These are phyloP conservation scores for Malacoraja senta DNA, from an alignment of 2,797 vertebrate species.

Conservation along the genomic window DNA sequence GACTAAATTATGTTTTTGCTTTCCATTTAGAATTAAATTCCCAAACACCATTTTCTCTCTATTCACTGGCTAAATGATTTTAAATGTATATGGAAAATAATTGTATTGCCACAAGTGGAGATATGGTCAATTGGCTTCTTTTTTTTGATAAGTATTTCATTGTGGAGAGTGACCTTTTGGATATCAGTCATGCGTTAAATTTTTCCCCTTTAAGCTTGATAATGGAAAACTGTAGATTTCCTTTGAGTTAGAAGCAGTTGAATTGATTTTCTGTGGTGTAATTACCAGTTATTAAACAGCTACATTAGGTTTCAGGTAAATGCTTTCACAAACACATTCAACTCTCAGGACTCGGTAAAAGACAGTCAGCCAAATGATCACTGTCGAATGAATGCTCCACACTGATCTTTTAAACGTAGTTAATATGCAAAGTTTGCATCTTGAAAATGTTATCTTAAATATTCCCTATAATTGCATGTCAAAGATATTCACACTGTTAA, in stretches of 20 bases:
- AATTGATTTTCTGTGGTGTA: constrained; percentile 38
- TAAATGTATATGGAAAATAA: not conserved
- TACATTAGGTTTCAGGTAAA: constrained; percentile 38
- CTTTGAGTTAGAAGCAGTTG: constrained; percentile 33
- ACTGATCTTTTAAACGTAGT: constrained; percentile 2
- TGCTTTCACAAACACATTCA: constrained; percentile 36
- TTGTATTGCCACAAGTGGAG: not conserved
- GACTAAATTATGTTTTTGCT: constrained; percentile 15
- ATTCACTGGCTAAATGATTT: not conserved
- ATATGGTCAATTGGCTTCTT: constrained; percentile 33
- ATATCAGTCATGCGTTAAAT: constrained; percentile 30
- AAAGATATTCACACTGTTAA: not conserved
- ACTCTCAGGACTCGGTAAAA: constrained; percentile 22
- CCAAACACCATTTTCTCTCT: not conserved
- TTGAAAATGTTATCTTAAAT: not conserved
- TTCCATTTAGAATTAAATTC: not conserved
- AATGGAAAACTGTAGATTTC: constrained; percentile 38
- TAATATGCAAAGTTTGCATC: not conserved
- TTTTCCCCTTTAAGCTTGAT: constrained; percentile 30
- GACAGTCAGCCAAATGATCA: not conserved
- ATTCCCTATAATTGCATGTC: not conserved
- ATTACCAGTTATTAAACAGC: constrained; percentile 38
- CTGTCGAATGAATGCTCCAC: not conserved
- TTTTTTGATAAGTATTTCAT: constrained; percentile 34
- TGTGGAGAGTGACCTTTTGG: constrained; percentile 34